Evolutionary conservation across 2,888 invertebrate genomes (phyloP).

Genomic region (Agrilus biguttatus): DNA sequence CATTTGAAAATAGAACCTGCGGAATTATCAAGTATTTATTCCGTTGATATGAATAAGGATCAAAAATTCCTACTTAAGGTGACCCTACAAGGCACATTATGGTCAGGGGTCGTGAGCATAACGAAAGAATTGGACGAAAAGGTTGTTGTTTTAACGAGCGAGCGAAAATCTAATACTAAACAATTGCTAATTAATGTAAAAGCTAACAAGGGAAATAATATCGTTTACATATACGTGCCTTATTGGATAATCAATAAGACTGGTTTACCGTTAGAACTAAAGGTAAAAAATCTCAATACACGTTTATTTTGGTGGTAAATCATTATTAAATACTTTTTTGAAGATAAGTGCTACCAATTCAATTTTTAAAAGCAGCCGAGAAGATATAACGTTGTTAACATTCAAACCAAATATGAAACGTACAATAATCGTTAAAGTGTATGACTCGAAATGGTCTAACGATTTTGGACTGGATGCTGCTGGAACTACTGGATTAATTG

Average conservation of each 20-base stretch:
- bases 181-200: constrained; percentile 54
- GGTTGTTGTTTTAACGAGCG: constrained; percentile 34
- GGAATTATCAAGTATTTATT: constrained; percentile 54
- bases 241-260: constrained; percentile 87
- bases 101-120: constrained; percentile 56
- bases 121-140: constrained; percentile 47
- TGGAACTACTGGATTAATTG: constrained; percentile 60
- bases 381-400: constrained; percentile 58
- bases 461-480: constrained; percentile 53
- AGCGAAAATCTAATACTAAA: constrained; percentile 50
- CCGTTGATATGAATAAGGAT: constrained; percentile 44
- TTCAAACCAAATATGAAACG: constrained; percentile 39
- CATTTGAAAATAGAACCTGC: constrained; percentile 52
- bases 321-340: neutral
- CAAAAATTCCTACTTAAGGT: constrained; percentile 36
- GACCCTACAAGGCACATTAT: constrained; percentile 51
- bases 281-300: constrained; percentile 36
- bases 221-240: constrained; percentile 58
- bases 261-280: constrained; percentile 65
- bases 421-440: constrained; percentile 39
- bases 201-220: constrained; percentile 45
- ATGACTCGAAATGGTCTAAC: constrained; percentile 51
- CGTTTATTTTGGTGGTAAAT: neutral
- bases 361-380: constrained; percentile 22
- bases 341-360: constrained; percentile 5